Evolutionary conservation across 1,140 invertebrate genomes (phyloP).

Genomic region (Globodera rostochiensis): DNA sequence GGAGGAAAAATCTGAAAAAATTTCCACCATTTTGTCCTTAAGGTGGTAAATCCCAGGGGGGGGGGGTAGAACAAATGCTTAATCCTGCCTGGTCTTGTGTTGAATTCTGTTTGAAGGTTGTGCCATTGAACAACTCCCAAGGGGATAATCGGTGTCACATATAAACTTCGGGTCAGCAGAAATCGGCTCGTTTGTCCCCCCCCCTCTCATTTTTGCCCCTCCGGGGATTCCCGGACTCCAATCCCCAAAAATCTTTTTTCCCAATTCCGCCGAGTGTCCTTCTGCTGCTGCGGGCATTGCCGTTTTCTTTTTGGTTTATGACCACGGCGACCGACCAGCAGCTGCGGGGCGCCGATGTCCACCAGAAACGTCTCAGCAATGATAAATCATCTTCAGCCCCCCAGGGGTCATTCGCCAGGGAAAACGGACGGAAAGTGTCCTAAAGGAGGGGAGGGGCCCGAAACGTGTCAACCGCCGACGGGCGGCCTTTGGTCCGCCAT

Average conservation of each 20-base stretch:
- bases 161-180: background rate
- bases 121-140: background rate
- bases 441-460: background rate
- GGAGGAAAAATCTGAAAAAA: no score
- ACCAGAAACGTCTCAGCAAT: background rate
- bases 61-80: no score
- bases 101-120: no score
- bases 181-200: background rate
- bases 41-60: no score
- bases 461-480: constrained; percentile 14
- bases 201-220: background rate
- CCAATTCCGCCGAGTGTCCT: background rate
- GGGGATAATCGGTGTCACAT: background rate
- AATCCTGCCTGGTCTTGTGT: no score
- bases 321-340: constrained; percentile 2
- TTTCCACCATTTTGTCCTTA: no score
- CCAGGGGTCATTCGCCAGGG: background rate
- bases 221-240: background rate
- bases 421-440: constrained; percentile 1
- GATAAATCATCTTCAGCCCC: constrained; percentile 2
- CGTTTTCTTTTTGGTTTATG: constrained; percentile 2
- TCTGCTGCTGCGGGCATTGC: background rate
- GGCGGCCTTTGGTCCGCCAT: constrained; percentile 1
- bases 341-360: background rate
- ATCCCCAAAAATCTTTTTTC: background rate